A percentile compares a stretch with the other conserved stretches of the same genome.
These are phyloP conservation scores for Drosophila formosana DNA, from an alignment of 2,888 invertebrate species.

Conservation along the genomic window DNA sequence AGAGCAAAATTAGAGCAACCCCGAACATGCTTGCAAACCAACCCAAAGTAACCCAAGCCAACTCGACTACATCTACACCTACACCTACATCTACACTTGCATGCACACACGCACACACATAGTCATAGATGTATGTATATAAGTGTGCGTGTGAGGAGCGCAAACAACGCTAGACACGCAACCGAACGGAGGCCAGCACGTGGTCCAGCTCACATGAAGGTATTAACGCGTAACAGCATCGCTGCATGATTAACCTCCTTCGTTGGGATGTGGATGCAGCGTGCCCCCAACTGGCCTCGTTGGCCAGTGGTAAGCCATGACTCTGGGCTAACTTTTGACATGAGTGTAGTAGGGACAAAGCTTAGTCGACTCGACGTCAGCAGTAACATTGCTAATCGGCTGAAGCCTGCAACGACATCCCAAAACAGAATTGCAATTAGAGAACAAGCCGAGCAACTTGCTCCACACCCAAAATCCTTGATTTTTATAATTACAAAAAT, in stretches of 20 bases:
- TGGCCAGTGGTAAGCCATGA: slow-evolving; percentile 51
- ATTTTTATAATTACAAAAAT: neutral
- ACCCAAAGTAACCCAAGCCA: slow-evolving; percentile 29
- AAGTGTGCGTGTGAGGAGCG: slow-evolving; percentile 25
- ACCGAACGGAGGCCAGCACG: slow-evolving; percentile 74
- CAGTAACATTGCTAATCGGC: slow-evolving; percentile 41
- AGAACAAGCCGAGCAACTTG: neutral
- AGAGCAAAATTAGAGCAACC: slow-evolving; percentile 72
- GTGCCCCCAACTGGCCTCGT: neutral
- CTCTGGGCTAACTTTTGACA: slow-evolving; percentile 56
- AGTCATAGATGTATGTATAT: slow-evolving; percentile 5
- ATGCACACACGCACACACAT: too few relatives aligned
- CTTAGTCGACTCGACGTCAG: slow-evolving; percentile 30
- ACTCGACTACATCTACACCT: slow-evolving; percentile 23
- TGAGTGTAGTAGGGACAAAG: slow-evolving; percentile 38
- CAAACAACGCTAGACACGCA: slow-evolving; percentile 66
- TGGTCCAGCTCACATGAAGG: slow-evolving; percentile 85
- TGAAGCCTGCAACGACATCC: slow-evolving; percentile 5
- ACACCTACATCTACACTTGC: slow-evolving; percentile 9
- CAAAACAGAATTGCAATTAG: slow-evolving; percentile 4
- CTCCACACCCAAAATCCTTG: neutral
- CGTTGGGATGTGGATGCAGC: slow-evolving; percentile 45
- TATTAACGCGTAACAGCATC: slow-evolving; percentile 85
- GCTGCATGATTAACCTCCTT: slow-evolving; percentile 83
- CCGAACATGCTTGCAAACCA: slow-evolving; percentile 43